Base-by-base conservation (phyloP, 2,797 vertebrate genomes). In the Danio aesculapii region DNA sequence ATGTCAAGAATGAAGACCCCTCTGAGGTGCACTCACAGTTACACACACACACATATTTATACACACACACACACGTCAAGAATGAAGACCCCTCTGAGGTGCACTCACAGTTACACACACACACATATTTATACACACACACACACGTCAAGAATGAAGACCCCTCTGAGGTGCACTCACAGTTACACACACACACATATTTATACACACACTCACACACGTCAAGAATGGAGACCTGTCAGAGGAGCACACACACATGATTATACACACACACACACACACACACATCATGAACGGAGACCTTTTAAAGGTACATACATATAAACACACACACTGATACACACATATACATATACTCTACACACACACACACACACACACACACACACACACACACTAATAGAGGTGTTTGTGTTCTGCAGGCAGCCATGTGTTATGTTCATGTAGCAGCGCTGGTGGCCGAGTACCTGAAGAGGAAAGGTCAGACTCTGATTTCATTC, bases 361-460 rank as follows among this genome's bases (percentile, higher is more conserved):
- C 30, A 3, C 30, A 30, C 30, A 30, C 30, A 30, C 30, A n/a
- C n/a, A n/a, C n/a, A n/a, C n/a, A n/a, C n/a, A n/a, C n/a, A n/a
- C n/a, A n/a, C n/a, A n/a, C n/a, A n/a, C n/a, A 30, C 30, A 30
- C 1, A 30, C 1, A 30, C 30, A 30, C 30, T 30, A 30, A 30
- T 30, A 1, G 30, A 30, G 30, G 30, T 30, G 30, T 61, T 78
- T n/a, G 5, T 49, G 74, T 6, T 68, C 30, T 84, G 62, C 90
- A 99, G 98, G 98, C 98, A 0, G 97, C 97, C 63, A 99, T 99
- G 97, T 99, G 98, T 87, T 99, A 98, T 3, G 95, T 99, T 66
- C 98, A 99, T 0, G 98, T 99, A 55, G 96, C 98, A 84, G 98
- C 98, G 0, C 93, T 99, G 69, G 98, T 99, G 87, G 96, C 98